These are phyloP conservation scores for Amphiprion ocellaris DNA, from an alignment of 2,113 vertebrate genomes.

Conservation along the genomic window DNA sequence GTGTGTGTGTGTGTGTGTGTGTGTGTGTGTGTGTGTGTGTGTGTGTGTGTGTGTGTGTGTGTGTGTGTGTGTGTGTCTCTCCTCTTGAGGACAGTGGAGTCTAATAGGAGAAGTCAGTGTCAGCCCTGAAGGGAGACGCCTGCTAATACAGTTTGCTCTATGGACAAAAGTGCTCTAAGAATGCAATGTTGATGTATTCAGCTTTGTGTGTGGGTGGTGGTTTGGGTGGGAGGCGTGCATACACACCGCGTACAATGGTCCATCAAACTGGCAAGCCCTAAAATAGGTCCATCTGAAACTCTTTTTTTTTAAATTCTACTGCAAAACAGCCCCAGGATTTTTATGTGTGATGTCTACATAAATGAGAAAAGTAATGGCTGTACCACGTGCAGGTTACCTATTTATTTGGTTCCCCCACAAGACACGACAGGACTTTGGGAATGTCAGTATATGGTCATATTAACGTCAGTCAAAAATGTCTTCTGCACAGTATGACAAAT, in stretches of 20 bases:
- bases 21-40: too few species aligned
- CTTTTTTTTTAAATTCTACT: background rate
- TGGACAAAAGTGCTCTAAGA: conserved; percentile 49
- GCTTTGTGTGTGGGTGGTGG: conserved; percentile 16
- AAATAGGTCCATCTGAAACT: background rate
- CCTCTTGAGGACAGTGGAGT: conserved; percentile 58
- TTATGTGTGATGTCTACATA: background rate
- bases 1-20: too few species aligned
- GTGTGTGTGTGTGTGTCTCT: conserved; percentile 21
- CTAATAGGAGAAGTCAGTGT: conserved; percentile 72
- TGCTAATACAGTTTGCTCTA: conserved; percentile 73
- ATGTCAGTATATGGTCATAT: background rate
- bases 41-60: conserved; percentile 14
- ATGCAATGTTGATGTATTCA: conserved; percentile 36
- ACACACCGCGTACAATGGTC: conserved; percentile 9
- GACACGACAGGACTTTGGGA: background rate
- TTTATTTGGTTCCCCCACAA: background rate
- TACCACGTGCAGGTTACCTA: background rate
- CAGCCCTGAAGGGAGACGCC: conserved; percentile 63
- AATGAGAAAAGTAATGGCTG: too few species aligned
- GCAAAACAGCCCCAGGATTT: background rate
- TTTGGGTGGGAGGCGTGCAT: background rate
- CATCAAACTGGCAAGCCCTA: background rate
- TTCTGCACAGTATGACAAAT: too few species aligned
- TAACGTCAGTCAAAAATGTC: background rate